phyloP scores from a whole-genome alignment of 2,113 vertebrate genomes.

The Thunnus maccoyii region DNA sequence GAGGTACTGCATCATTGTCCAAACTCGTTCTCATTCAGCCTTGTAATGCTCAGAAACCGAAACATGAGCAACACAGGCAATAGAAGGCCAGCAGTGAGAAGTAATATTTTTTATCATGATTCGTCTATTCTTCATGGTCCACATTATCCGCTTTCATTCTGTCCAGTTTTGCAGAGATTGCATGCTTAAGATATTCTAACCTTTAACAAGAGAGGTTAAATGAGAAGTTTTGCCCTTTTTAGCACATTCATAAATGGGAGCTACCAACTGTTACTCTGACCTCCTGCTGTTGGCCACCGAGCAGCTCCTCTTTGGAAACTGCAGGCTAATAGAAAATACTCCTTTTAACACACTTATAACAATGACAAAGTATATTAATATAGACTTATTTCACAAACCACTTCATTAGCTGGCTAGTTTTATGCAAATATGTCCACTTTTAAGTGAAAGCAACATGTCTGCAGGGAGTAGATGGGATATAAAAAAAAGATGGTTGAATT shows the following conservation, averaged over 20 bases:
- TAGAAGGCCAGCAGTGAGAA: neutral
- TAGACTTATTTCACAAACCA: slow-evolving; percentile 6
- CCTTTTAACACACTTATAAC: neutral
- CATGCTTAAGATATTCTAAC: slow-evolving; percentile 4
- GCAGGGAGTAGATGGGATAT: neutral
- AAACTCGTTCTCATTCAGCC: neutral
- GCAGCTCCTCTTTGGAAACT: slow-evolving; percentile 27
- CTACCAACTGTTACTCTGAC: slow-evolving; percentile 12
- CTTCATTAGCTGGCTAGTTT: neutral
- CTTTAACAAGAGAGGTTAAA: slow-evolving; percentile 21
- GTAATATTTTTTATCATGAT: neutral
- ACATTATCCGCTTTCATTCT: slow-evolving; percentile 1
- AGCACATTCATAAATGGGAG: slow-evolving; percentile 9
- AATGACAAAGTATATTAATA: slow-evolving; percentile 10
- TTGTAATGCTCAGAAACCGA: neutral
- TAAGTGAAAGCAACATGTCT: neutral
- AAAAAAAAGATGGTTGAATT: too few relatives aligned
- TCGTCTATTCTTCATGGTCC: neutral
- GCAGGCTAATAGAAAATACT: slow-evolving; percentile 10
- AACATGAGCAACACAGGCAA: neutral
- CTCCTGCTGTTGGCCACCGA: slow-evolving; percentile 9
- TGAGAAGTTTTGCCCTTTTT: neutral
- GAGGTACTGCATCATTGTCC: slow-evolving; percentile 87
- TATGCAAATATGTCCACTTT: neutral
- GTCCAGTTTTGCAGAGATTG: slow-evolving; percentile 1